Percentiles rank a stretch among this genome's conserved stretches.
Evolutionary conservation across 2,797 vertebrate species (phyloP).

Genomic region (Acipenser transmontanus): DNA sequence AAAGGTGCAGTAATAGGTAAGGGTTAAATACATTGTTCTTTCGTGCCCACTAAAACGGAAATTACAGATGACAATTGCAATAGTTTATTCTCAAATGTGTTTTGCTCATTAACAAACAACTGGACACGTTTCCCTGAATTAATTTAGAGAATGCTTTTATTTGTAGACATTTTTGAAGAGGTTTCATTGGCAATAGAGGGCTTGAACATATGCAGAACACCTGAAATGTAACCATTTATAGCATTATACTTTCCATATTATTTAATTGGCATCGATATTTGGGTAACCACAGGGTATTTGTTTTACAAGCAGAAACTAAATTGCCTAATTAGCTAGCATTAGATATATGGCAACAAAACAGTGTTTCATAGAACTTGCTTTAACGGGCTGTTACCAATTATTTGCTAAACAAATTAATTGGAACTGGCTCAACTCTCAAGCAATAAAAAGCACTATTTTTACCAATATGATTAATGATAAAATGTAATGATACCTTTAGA

Average conservation of each 20-base stretch:
- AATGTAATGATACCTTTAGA: neutral
- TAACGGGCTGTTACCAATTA: conserved; percentile 36
- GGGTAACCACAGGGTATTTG: conserved; percentile 30
- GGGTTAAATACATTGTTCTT: no score
- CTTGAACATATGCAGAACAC: conserved; percentile 17
- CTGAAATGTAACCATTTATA: conserved; percentile 23
- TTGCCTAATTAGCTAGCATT: conserved; percentile 35
- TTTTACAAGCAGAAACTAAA: conserved; percentile 34
- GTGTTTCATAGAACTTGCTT: conserved; percentile 26
- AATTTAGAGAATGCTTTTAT: no score
- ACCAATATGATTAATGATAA: neutral
- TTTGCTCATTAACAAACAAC: no score
- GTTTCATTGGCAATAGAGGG: neutral
- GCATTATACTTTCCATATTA: conserved; percentile 22
- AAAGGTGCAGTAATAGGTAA: no score
- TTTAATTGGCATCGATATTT: conserved; percentile 24
- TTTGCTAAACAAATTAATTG: conserved; percentile 32
- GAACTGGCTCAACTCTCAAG: conserved; percentile 14
- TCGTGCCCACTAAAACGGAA: no score
- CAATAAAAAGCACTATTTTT: conserved; percentile 1
- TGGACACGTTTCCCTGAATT: no score
- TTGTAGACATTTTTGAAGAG: no score
- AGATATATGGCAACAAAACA: conserved; percentile 32
- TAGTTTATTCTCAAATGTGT: no score
- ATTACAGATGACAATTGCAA: no score